A percentile compares a stretch with the other conserved stretches of the same genome.
phyloP scores from a whole-genome alignment of 2,888 invertebrate genomes.

The Drosophila anomelani region DNA sequence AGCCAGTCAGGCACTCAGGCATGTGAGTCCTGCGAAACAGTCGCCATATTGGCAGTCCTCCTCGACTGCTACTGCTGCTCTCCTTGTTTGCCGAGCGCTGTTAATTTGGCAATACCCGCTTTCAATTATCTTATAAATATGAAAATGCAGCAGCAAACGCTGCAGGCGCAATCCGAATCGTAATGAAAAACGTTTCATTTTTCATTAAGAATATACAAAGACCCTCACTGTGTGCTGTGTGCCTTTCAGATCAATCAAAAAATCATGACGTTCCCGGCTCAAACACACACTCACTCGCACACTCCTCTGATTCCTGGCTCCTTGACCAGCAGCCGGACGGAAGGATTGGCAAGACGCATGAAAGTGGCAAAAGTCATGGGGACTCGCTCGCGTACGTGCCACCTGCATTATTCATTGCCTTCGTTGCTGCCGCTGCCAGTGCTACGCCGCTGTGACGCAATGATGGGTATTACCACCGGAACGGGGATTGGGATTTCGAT shows the following conservation, averaged over 20 bases:
- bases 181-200: slow-evolving; percentile 78
- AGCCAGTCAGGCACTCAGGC: slow-evolving; percentile 10
- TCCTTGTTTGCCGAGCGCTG: slow-evolving; percentile 80
- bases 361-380: slow-evolving; percentile 48
- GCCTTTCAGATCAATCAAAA: slow-evolving; percentile 83
- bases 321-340: slow-evolving; percentile 28
- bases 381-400: slow-evolving; percentile 27
- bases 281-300: neutral
- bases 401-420: slow-evolving; percentile 35
- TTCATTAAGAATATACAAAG: slow-evolving; percentile 69
- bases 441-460: slow-evolving; percentile 67
- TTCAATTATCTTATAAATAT: slow-evolving; percentile 84
- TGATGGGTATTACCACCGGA: slow-evolving; percentile 64
- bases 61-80: slow-evolving; percentile 43
- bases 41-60: slow-evolving; percentile 67
- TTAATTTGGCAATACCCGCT: slow-evolving; percentile 84
- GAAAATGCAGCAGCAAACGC: slow-evolving; percentile 81
- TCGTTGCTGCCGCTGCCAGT: slow-evolving; percentile 8
- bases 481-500: slow-evolving; percentile 21
- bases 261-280: slow-evolving; percentile 65
- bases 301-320: neutral
- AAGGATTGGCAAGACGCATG: slow-evolving; percentile 54
- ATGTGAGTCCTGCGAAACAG: slow-evolving; percentile 42
- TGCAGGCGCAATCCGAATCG: slow-evolving; percentile 59
- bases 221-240: slow-evolving; percentile 80